phyloP scores from a whole-genome alignment of 2,797 vertebrate genomes.

The Typhlichthys subterraneus region DNA sequence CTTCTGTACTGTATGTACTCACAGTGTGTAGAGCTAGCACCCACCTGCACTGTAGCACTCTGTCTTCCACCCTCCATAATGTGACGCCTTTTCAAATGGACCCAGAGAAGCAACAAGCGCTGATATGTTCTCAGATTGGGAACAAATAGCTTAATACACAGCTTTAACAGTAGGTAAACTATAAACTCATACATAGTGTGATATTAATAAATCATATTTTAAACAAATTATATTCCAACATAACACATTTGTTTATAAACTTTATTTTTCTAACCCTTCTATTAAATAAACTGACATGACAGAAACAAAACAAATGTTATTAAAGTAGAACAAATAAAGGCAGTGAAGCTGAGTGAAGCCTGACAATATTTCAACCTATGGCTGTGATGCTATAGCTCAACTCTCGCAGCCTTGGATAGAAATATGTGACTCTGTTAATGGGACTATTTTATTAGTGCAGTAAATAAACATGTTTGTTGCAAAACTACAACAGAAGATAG shows the following conservation, averaged over 20 bases:
- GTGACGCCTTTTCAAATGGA: slow-evolving; percentile 14
- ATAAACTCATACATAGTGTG: neutral
- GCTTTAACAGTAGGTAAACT: neutral
- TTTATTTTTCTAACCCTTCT: slow-evolving; percentile 1
- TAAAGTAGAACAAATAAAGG: neutral
- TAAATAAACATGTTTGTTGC: slow-evolving; percentile 9
- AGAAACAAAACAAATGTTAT: neutral
- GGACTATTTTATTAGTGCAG: neutral
- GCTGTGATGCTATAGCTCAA: neutral
- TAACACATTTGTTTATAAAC: neutral
- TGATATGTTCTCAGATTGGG: neutral
- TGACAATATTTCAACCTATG: slow-evolving; percentile 19
- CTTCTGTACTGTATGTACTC: slow-evolving; percentile 67
- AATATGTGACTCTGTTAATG: neutral
- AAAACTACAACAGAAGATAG: slow-evolving; percentile 51
- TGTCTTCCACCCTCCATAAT: slow-evolving; percentile 23
- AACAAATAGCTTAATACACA: neutral
- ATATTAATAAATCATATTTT: neutral
- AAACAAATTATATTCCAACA: neutral
- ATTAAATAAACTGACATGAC: slow-evolving; percentile 7
- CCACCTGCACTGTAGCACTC: slow-evolving; percentile 37
- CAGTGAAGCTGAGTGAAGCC: neutral
- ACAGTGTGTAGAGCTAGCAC: slow-evolving; percentile 47
- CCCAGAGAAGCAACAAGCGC: slow-evolving; percentile 30
- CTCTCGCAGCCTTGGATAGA: neutral